Conservation (phyloP, 1,140 invertebrate species). For the Leptopilina boulardi region DNA sequence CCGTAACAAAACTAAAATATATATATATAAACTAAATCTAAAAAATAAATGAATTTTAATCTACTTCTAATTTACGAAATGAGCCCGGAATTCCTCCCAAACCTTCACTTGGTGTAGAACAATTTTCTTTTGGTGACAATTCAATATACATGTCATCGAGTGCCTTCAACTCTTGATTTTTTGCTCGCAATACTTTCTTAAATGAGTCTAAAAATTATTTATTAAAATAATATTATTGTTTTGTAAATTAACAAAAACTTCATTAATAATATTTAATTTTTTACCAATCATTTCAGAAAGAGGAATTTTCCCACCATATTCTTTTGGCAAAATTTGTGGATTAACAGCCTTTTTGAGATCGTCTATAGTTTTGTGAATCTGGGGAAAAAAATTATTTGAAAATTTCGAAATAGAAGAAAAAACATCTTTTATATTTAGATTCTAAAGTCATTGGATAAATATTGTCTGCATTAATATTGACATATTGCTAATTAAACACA, state of each 20-base stretch:
- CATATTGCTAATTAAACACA: too few species aligned
- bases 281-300: conserved; percentile 87
- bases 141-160: conserved; percentile 89
- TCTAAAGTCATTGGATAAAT: too few species aligned
- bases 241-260: too few species aligned
- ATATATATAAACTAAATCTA: neutral
- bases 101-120: conserved; percentile 80
- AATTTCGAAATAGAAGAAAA: too few species aligned
- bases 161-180: conserved; percentile 81
- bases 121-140: conserved; percentile 79
- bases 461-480: too few species aligned
- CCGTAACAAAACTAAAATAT: conserved; percentile 24
- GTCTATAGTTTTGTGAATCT: conserved; percentile 85
- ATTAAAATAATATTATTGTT: too few species aligned
- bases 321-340: conserved; percentile 86
- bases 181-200: conserved; percentile 81
- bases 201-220: conserved; percentile 76
- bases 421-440: too few species aligned
- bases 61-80: conserved; percentile 88
- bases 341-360: conserved; percentile 83
- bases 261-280: conserved; percentile 36
- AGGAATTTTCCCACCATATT: conserved; percentile 89
- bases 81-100: conserved; percentile 84
- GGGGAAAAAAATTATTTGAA: conserved; percentile 36
- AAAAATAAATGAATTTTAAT: conserved; percentile 74